These are phyloP conservation scores for Hirtodrosophila histrioides DNA, from an alignment of 2,888 invertebrate species.

Conservation along the genomic window DNA sequence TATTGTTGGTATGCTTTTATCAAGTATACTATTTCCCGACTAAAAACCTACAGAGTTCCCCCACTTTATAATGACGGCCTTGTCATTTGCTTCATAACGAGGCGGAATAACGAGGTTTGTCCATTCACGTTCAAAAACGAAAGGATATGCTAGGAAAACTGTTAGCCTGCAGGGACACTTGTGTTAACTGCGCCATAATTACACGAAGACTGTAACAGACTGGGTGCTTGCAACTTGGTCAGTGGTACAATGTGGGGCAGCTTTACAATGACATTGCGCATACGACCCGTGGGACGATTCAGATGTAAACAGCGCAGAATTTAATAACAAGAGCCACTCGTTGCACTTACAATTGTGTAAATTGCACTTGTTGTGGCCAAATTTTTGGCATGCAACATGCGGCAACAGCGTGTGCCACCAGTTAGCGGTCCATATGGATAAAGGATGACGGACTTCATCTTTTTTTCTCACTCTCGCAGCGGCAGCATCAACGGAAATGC, in stretches of 20 bases:
- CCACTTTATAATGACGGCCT: neutral
- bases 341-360: constrained; percentile 88
- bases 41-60: too few relatives aligned
- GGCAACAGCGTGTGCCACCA: constrained; percentile 86
- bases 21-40: too few relatives aligned
- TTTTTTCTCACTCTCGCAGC: constrained; percentile 53
- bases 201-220: constrained; percentile 5
- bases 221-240: neutral
- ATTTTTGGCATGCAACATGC: constrained; percentile 89
- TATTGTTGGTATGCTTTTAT: too few relatives aligned
- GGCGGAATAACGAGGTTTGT: constrained; percentile 6
- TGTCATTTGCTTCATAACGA: constrained; percentile 8
- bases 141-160: constrained; percentile 12
- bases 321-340: constrained; percentile 23
- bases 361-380: constrained; percentile 90
- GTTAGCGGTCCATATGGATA: constrained; percentile 85
- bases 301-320: constrained; percentile 20
- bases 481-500: constrained; percentile 60
- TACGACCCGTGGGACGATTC: constrained; percentile 38
- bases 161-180: constrained; percentile 20
- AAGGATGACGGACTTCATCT: constrained; percentile 86
- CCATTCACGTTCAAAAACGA: constrained; percentile 7
- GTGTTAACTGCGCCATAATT: constrained; percentile 44
- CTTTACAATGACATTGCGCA: constrained; percentile 50
- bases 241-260: constrained; percentile 6